Base-by-base conservation (phyloP, 2,888 invertebrate species). In the Cephus runcator region DNA sequence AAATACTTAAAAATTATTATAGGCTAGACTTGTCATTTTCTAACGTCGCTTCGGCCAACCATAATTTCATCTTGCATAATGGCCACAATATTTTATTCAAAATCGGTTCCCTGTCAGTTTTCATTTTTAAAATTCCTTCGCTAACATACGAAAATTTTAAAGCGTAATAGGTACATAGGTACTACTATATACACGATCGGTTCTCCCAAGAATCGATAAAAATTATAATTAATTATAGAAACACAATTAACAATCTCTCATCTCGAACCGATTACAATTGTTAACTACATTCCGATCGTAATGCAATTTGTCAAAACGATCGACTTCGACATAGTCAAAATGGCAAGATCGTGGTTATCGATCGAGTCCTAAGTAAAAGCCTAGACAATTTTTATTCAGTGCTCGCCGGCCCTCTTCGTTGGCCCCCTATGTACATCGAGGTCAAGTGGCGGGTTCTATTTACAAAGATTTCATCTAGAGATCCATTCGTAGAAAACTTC, bases 391-490 rank as follows among this genome's bases (percentile, higher is more conserved):
- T 23, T 56, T 9, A 2, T 56, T 56, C 56, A 23, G 56, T 56
- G 23, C 56, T 56, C 56, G 9, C 56, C 56, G 56, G 56, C 56
- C 56, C 56, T 56, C 23, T 1, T 23, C 56, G 23, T 6, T 56
- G 56, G 56, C 56, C 56, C 40, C 56, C 23, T 56, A 56, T 56
- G 23, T 56, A 56, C 56, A 56, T 23, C 56, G 56, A 56, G 56
- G 56, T 56, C 56, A 56, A 56, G 56, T 56, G 56, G 56, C 56
- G 23, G 56, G 9, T 56, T 76, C 40, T 75, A 75, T 75, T 75
- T 75, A 75, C 75, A 75, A 76, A 76, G 36, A 69, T 34, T 69
- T 35, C 12, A 69, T 35, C 40, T n/a, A 56, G 68, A 56, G 56
- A 56, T 56, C 56, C 56, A 56, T 56, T 56, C 56, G 56, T 56